A percentile compares a stretch with the other conserved stretches of the same genome.
Evolutionary conservation across 2,797 vertebrate genomes (phyloP).

Genomic region (Heliangelus exortis): DNA sequence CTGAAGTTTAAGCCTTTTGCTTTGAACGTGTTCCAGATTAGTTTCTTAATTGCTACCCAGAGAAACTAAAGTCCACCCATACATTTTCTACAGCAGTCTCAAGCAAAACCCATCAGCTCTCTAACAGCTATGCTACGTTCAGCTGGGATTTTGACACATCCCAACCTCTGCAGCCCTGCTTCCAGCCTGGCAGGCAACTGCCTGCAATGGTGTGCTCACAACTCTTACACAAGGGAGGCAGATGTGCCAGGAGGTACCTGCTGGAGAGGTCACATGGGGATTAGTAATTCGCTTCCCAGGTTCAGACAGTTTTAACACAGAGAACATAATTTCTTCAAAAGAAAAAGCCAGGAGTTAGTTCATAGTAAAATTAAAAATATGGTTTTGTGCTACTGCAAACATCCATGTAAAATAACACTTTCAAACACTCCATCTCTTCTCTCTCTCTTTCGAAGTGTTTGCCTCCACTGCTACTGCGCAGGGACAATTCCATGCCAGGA

Average conservation of each 20-base stretch:
- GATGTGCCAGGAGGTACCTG: background rate
- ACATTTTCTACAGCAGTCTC: background rate
- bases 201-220: rapidly evolving
- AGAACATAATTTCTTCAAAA: background rate
- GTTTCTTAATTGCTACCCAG: background rate
- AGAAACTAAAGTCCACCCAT: rapidly evolving
- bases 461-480: background rate
- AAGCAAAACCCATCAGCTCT: background rate
- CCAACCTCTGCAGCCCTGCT: background rate
- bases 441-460: rapidly evolving
- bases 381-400: background rate
- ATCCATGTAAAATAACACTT: rapidly evolving
- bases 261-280: rapidly evolving
- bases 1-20: background rate
- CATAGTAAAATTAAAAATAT: background rate
- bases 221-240: rapidly evolving
- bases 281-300: background rate
- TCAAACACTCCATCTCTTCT: background rate
- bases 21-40: background rate
- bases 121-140: rapidly evolving
- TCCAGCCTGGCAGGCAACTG: background rate
- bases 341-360: background rate
- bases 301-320: background rate
- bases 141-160: too few relatives aligned
- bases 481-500: too few relatives aligned